A percentile compares a stretch with the other conserved stretches of the same genome.
These are phyloP conservation scores for Branchellion lobata DNA, from an alignment of 2,888 invertebrate genomes.

Conservation along the genomic window DNA sequence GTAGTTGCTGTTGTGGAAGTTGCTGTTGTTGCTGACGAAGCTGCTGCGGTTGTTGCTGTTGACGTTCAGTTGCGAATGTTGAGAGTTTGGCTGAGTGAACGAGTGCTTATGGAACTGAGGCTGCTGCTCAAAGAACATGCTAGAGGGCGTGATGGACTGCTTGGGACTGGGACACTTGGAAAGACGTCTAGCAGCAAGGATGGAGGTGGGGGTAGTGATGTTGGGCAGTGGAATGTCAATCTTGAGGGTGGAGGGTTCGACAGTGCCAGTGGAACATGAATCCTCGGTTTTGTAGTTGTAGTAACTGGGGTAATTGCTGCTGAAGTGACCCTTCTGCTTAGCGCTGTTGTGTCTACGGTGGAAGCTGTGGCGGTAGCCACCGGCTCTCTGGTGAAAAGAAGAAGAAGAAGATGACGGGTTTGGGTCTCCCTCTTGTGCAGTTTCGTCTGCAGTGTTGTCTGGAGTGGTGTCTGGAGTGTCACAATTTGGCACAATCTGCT, in stretches of 20 bases:
- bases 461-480: slow-evolving; percentile 1
- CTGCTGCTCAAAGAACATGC: slow-evolving; percentile 31
- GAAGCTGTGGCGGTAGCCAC: slow-evolving; percentile 40
- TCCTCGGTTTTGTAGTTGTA: slow-evolving; percentile 41
- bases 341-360: slow-evolving; percentile 42
- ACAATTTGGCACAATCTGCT: background rate
- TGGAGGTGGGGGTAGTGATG: slow-evolving; percentile 12
- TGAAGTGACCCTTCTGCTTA: slow-evolving; percentile 24
- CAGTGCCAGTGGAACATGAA: slow-evolving; percentile 27
- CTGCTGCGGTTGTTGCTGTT: slow-evolving; percentile 37
- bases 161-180: slow-evolving; percentile 39
- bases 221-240: slow-evolving; percentile 22
- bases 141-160: background rate
- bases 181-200: background rate
- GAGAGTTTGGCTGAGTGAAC: background rate
- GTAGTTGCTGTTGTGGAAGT: slow-evolving; percentile 5
- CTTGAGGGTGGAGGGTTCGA: background rate
- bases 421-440: background rate
- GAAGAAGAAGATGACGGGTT: slow-evolving; percentile 21
- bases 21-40: slow-evolving; percentile 36
- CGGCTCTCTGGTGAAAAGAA: slow-evolving; percentile 36
- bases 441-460: slow-evolving; percentile 22
- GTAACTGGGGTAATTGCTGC: slow-evolving; percentile 38
- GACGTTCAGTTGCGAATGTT: slow-evolving; percentile 4
- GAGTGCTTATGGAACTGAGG: background rate